Base-by-base conservation (phyloP, 2,113 vertebrate genomes). In the Mus pahari region DNA sequence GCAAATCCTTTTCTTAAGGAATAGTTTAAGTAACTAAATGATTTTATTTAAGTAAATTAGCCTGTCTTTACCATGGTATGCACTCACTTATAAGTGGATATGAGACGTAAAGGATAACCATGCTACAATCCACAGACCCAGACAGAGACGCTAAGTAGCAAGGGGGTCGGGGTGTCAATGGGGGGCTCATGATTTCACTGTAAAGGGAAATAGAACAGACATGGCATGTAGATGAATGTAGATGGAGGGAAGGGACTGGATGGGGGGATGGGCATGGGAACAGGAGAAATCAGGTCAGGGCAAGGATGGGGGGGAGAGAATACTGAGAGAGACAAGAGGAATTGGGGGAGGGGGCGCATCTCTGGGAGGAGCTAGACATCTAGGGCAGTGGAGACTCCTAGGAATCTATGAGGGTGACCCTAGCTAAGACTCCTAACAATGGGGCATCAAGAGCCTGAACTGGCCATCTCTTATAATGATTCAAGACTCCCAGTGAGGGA, bases 21-120 rank as follows among this genome's bases (percentile, higher is more conserved):
- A 84, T 68, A 1, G 92, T 42, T 84, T 88, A 90, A 92, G 10
- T 71, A 94, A 73, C 48, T 81, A 71, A 2, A 60, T 66, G 20
- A 96, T n/a, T 22, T 78, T 95, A 90, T 66, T 83, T 83, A 79
- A 90, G 55, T 84, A 71, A 74, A 88, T 58, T n/a, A 22, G n/a
- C 17, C 19, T 39, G 19, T 22, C 71, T 73, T 39, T 22, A 39
- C 3, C n/a, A 39, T 73, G 70, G 71, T 73, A 73, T 73, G n/a
- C 7, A 73, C 71, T 39, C 71, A 73, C 71, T 73, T 39, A 11
- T 22, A 39, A 39, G n/a, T 73, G 19, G n/a, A 16, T 39, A 73
- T 73, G 39, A 73, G 7, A n/a, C 14, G 70, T n/a, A n/a, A 36
- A 73, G 71, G 71, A 73, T 7, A 73, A 4, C n/a, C n/a, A 39